Conservation (phyloP, 2,113 vertebrate species). For the Microcebus murinus region DNA sequence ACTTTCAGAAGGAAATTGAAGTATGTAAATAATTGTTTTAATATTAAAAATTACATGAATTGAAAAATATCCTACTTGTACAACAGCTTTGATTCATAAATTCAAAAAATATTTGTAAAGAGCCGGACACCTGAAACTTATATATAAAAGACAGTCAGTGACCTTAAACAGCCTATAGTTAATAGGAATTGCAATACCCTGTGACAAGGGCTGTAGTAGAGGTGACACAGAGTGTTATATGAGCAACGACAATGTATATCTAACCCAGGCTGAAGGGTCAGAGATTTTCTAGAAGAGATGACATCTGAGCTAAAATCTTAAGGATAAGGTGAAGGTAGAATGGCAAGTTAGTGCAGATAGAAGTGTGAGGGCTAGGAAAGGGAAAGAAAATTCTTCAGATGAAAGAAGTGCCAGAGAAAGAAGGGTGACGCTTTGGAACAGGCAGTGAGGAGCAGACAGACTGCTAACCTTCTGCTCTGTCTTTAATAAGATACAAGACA, state of each 20-base stretch:
- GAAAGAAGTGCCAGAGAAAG: not conserved
- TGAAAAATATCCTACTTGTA: not conserved
- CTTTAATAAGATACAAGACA: not conserved
- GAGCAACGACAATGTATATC: not conserved
- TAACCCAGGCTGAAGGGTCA: not conserved
- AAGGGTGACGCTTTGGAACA: not conserved
- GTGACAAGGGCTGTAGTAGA: not conserved
- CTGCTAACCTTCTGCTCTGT: not conserved
- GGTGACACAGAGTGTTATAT: not conserved
- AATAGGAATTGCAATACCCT: not conserved
- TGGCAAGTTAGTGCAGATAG: not conserved
- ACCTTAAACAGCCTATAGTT: not conserved
- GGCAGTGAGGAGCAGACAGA: not conserved
- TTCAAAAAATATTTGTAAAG: not conserved
- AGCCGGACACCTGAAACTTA: not conserved
- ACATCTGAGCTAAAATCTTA: not conserved
- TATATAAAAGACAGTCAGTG: not conserved
- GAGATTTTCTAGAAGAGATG: not conserved
- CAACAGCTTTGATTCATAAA: not conserved
- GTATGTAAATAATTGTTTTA: not conserved
- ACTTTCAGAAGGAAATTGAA: conserved; percentile 17
- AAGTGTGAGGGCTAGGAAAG: not conserved
- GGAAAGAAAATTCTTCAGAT: not conserved
- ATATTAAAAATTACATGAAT: not conserved
- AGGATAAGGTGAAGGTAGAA: not conserved